Evolutionary conservation across 2,113 vertebrate genomes (phyloP).

Genomic region (Cyprinodon brontotheroides): DNA sequence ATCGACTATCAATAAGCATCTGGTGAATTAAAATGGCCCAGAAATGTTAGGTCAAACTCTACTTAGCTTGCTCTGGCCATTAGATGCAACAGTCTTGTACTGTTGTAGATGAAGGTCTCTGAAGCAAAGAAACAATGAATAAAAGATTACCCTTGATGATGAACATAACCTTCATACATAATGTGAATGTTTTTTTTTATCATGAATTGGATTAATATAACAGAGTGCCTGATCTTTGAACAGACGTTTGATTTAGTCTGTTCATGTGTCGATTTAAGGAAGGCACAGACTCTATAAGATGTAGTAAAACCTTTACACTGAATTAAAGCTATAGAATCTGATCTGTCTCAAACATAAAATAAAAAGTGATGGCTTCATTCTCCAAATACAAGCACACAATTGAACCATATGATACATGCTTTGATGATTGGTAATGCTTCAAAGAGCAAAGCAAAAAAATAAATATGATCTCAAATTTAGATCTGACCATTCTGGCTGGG

Average conservation of each 20-base stretch:
- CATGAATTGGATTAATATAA: slow-evolving; percentile 22
- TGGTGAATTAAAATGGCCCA: neutral
- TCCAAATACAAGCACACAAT: neutral
- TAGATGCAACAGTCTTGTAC: slow-evolving; percentile 28
- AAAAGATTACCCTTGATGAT: slow-evolving; percentile 57
- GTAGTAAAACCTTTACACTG: slow-evolving; percentile 23
- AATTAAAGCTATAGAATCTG: neutral
- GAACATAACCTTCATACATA: slow-evolving; percentile 37
- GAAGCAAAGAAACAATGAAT: slow-evolving; percentile 54
- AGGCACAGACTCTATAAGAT: neutral
- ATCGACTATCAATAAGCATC: slow-evolving; percentile 12
- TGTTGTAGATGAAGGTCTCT: slow-evolving; percentile 19
- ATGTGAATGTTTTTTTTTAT: slow-evolving; percentile 43
- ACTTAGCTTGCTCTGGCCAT: slow-evolving; percentile 16
- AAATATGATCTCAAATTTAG: neutral
- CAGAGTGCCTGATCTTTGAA: slow-evolving; percentile 21
- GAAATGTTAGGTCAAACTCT: slow-evolving; percentile 24
- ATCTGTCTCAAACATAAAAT: neutral
- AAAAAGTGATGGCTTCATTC: neutral
- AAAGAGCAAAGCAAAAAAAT: neutral
- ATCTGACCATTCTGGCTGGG: neutral
- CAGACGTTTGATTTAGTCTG: slow-evolving; percentile 18
- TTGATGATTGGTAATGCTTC: neutral
- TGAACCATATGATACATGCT: neutral
- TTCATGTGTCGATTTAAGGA: slow-evolving; percentile 8